Percentiles rank a stretch among this genome's conserved stretches.
phyloP scores from a whole-genome alignment of 2,888 invertebrate species.

The Macrophya annulata region DNA sequence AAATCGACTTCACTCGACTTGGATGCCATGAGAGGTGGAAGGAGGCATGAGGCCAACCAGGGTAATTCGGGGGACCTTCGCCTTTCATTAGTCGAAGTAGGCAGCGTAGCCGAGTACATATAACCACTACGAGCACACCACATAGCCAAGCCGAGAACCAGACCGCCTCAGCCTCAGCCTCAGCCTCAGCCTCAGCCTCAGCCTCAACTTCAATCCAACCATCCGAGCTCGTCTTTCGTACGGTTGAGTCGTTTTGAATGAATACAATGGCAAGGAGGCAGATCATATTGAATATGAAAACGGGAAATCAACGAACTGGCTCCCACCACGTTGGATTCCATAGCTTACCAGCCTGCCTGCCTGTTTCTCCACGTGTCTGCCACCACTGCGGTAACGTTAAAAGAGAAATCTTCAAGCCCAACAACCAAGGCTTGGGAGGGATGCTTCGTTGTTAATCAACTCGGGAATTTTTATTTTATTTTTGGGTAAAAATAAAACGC shows the following conservation, averaged over 20 bases:
- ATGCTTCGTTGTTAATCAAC: not conserved
- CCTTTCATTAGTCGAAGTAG: conserved; percentile 79
- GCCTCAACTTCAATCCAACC: conserved; percentile 64
- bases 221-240: conserved; percentile 76
- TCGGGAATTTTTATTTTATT: not conserved
- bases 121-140: conserved; percentile 63
- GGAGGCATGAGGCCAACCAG: conserved; percentile 59
- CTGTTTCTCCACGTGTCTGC: conserved; percentile 9
- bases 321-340: conserved; percentile 66
- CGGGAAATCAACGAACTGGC: conserved; percentile 78
- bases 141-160: conserved; percentile 51
- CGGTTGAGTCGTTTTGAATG: conserved; percentile 80
- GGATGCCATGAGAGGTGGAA: conserved; percentile 31
- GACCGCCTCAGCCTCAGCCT: conserved; percentile 31
- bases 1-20: conserved; percentile 51
- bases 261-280: conserved; percentile 77
- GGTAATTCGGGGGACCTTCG: conserved; percentile 76
- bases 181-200: conserved; percentile 57
- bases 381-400: conserved; percentile 22
- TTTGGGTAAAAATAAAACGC: not conserved
- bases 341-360: conserved; percentile 15
- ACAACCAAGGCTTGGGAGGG: not conserved
- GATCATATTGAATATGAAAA: conserved; percentile 80
- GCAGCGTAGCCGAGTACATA: conserved; percentile 63
- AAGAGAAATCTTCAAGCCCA: conserved; percentile 9